Base-by-base conservation (phyloP, 2,113 vertebrate species). In the Elephas maximus region DNA sequence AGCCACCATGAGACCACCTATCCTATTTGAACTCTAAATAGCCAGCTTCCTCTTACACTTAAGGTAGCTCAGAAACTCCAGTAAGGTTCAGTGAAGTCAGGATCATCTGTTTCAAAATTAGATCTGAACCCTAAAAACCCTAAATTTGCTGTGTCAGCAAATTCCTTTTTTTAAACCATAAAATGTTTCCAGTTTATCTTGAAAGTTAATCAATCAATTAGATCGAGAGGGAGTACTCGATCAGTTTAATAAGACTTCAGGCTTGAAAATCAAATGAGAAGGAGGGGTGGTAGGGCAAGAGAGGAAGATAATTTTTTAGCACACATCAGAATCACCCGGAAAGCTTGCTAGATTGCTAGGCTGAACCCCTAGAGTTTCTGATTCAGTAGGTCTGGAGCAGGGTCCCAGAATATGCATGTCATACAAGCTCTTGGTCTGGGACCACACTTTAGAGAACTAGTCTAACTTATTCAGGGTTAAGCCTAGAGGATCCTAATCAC, bases 171-270 rank as follows among this genome's bases (percentile, higher is more conserved):
- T 88, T 44, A 81, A 76, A 83, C 30, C 5, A 73, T 60, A 60
- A 60, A 51, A 23, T 91, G 6, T 67, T 93, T 97, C 26, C 15
- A 67, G 33, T 91, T 84, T 67, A 86, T 82, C 23, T 45, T 77
- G 28, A 41, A 81, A 65, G 21, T 41, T 63, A 89, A 82, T 67
- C 44, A 82, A 91, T 60, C 48, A 87, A 45, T 37, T 90, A 73
- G 79, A 86, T 14, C 78, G 67, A 78, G 21, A 45, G 57, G 53
- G 18, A 10, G 2, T 57, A 65, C 60, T 63, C 77, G 21, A 10
- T 90, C 23, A 85, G 0, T 41, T 84, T 88, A 91, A 62, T 45
- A 95, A 87, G 37, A 87, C 5, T 28, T 62, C 1, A 69, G 57
- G 33, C 33, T 62, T 95, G 48, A 77, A 88, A 83, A 82, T 4